A percentile compares a stretch with the other conserved stretches of the same genome.
phyloP scores from a whole-genome alignment of 2,113 vertebrate genomes.

The Columba janthina region DNA sequence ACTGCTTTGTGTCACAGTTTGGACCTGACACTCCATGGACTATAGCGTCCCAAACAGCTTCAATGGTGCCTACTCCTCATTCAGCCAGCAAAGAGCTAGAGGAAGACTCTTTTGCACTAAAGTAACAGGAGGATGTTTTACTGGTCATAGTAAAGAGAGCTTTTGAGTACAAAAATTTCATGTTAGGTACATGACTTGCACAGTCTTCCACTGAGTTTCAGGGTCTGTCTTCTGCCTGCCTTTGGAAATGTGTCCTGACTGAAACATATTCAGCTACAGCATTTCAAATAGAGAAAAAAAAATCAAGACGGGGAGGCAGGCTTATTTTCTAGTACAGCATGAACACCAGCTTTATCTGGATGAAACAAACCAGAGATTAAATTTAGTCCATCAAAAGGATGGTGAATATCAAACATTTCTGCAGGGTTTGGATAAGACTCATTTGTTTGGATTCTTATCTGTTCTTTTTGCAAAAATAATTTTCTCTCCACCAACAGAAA shows the following conservation, averaged over 20 bases:
- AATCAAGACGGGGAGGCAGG: neutral
- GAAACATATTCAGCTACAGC: neutral
- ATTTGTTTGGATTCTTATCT: slow-evolving; percentile 36
- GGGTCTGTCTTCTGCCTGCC: neutral
- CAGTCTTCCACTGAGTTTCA: neutral
- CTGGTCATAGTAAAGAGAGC: neutral
- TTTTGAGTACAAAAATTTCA: neutral
- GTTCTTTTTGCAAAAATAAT: neutral
- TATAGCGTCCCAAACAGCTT: neutral
- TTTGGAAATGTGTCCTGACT: neutral
- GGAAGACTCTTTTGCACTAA: neutral
- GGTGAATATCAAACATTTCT: slow-evolving; percentile 34
- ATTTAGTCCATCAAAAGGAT: slow-evolving; percentile 28
- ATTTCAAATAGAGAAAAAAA: neutral
- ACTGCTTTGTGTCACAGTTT: neutral
- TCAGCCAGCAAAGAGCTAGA: neutral
- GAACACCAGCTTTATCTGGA: neutral
- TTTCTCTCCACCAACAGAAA: slow-evolving; percentile 17
- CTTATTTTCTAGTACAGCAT: slow-evolving; percentile 27
- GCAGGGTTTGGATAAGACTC: slow-evolving; percentile 19
- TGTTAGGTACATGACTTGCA: neutral
- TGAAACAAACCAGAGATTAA: slow-evolving; percentile 56
- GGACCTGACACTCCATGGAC: neutral
- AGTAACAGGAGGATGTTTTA: neutral
- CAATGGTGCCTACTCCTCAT: neutral